Conservation (phyloP, 2,888 invertebrate genomes). For the Hesperia comma region DNA sequence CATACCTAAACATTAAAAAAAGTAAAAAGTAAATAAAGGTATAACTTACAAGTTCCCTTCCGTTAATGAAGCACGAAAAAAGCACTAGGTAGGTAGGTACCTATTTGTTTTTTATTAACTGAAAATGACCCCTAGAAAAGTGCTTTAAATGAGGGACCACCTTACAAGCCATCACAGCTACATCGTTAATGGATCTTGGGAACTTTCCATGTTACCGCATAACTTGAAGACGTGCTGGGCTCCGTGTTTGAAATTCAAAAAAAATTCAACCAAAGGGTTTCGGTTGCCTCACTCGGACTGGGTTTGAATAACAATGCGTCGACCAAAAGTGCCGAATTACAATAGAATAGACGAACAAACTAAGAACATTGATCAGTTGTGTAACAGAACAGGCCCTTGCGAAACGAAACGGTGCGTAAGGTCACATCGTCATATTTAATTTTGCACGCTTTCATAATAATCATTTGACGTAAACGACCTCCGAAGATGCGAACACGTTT, state of each 20-base stretch:
- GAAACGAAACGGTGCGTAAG: conserved; percentile 72
- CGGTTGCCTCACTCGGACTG: conserved; percentile 40
- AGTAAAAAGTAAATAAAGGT: too few relatives aligned
- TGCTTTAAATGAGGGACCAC: too few relatives aligned
- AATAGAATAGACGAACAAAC: conserved; percentile 53
- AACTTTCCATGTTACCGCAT: conserved; percentile 31
- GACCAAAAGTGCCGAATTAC: conserved; percentile 51
- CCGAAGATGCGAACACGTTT: conserved; percentile 38
- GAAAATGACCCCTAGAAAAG: too few relatives aligned
- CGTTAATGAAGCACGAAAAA: too few relatives aligned
- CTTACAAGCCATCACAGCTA: conserved; percentile 1
- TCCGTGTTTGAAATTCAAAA: conserved; percentile 37
- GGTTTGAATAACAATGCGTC: conserved; percentile 50
- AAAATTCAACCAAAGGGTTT: conserved; percentile 32
- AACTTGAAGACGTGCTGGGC: conserved; percentile 14
- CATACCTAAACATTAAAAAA: too few relatives aligned
- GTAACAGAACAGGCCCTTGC: conserved; percentile 59
- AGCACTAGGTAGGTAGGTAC: too few relatives aligned
- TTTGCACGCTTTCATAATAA: conserved; percentile 76
- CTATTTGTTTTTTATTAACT: too few relatives aligned
- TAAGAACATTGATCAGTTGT: conserved; percentile 56
- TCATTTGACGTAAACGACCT: conserved; percentile 56
- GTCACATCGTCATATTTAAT: conserved; percentile 75
- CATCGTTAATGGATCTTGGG: conserved; percentile 14
- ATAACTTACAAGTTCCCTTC: too few relatives aligned